phyloP scores from a whole-genome alignment of 1,140 invertebrate genomes.

The Nixonia krombeini region DNA sequence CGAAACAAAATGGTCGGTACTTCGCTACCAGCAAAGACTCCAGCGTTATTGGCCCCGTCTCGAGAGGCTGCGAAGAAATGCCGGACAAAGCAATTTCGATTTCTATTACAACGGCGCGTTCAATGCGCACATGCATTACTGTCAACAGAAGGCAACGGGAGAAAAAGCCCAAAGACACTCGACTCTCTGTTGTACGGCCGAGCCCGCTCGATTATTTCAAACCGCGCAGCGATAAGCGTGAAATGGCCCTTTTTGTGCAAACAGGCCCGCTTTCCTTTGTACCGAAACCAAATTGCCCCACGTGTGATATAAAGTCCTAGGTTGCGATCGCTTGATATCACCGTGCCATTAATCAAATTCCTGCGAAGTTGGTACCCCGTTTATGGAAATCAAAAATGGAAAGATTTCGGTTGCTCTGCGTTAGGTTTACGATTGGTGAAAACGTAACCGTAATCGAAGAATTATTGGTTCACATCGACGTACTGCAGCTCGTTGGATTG shows the following conservation, averaged over 20 bases:
- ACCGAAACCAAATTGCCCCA: background rate
- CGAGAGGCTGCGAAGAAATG: constrained; percentile 1
- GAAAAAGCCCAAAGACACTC: background rate
- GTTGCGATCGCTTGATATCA: too few relatives aligned
- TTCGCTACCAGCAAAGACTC: background rate
- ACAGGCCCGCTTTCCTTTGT: background rate
- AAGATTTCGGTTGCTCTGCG: too few relatives aligned
- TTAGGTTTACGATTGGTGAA: too few relatives aligned
- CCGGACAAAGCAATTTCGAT: background rate
- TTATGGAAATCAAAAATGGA: too few relatives aligned
- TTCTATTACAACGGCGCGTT: background rate
- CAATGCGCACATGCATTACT: background rate
- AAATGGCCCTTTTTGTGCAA: background rate
- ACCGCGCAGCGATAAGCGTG: too few relatives aligned
- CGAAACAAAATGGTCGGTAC: background rate
- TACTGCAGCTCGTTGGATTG: too few relatives aligned
- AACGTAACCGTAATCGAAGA: too few relatives aligned
- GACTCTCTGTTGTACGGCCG: background rate
- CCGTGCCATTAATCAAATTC: too few relatives aligned
- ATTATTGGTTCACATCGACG: too few relatives aligned
- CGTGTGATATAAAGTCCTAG: too few relatives aligned
- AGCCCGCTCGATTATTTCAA: background rate
- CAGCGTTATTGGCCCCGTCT: background rate
- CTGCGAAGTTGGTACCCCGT: too few relatives aligned
- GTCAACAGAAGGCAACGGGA: too few relatives aligned